Evolutionary conservation across 2,888 invertebrate species (phyloP), one percentile per base, ranked within the genome.

Genomic region (Tipula helvola): DNA sequence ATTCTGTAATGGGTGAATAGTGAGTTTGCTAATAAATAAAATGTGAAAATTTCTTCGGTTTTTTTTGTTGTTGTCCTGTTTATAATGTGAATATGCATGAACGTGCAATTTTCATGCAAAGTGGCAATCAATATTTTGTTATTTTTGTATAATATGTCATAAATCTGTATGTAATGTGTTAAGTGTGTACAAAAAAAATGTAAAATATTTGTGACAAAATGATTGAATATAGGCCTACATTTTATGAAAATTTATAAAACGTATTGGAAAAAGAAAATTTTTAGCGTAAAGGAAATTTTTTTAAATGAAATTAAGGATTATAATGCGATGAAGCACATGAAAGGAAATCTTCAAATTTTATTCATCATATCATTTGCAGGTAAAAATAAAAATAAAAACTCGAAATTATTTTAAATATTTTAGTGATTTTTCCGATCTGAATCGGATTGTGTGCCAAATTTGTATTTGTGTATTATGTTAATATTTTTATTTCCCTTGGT

Each of bases 311-410:
- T 13, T 84, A 84, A 10, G 84, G 84, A 84, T 84, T 84, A 84
- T 84, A 84, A 84, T 84, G 84, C 84, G 41, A 84, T 84, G 84
- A 84, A 84, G 84, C 16, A 84, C 84, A 84, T 84, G 84, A 84
- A 84, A 84, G 84, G 39, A 84, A 84, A 84, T 84, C 84, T 84
- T 84, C 84, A 41, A 39, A 84, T 84, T 39, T 39, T 84, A 39
- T 41, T 84, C 36, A 36, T 84, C 39, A 84, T 84, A 84, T 84
- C 84, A 84, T 84, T 84, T 84, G 84, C 84, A 84, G 84, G 84
- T 84, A 41, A 52, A 52, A 44, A 7, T 5, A 44, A 44, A 44
- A 10, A 10, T 44, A 1, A 28, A 28, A 28, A 28, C 1, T 28
- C 28, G 28, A 28, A 28, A 28, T 28, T 28, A n/a, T n/a, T n/a